Evolutionary conservation across 2,113 vertebrate species (phyloP), one percentile per base, ranked within the genome.

Genomic region (Sinocyclocheilus anshuiensis): DNA sequence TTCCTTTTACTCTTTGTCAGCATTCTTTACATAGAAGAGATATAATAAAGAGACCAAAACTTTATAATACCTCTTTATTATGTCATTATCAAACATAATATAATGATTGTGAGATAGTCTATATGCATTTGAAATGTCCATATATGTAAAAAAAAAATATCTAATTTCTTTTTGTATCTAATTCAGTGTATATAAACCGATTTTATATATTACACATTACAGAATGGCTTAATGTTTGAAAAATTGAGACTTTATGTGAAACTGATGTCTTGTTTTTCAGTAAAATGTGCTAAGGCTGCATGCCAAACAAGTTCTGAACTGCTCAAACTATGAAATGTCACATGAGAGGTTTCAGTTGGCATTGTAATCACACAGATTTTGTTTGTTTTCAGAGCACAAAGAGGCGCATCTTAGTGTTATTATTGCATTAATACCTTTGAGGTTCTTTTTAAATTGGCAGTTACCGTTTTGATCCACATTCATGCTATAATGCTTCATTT

Each of bases 261-360:
- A 9, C 55, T 61, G 55, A 79, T 61, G 6, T 80, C 55, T 80
- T 61, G 33, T 61, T 63, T 80, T 79, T 63, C 33, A 24, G 24
- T 80, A 16, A 36, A 78, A 61, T 57, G 29, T 1, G n/a, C 15
- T 53, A 77, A 5, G 6, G 10, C 4, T 9, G 18, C 53, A 57
- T n/a, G 12, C 53, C 4, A 4, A 39, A 59, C 55, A 13, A 15
- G 20, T 78, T 57, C 3, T 39, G 16, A 71, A 67, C 15, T 71
- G 22, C 53, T 36, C 24, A 36, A 11, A 18, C 26, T 78, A n/a
- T 59, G 4, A 78, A 33, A 78, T 57, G 16, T 79, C 77, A 39
- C 55, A 59, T 1, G 29, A 79, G 20, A 59, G 29, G 53, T 79
- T 79, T 33, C 26, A 4, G 36, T n/a, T 36, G 48, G 11, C 29